Conservation (phyloP, 1,140 invertebrate genomes). For the Palaemon carinicauda region DNA sequence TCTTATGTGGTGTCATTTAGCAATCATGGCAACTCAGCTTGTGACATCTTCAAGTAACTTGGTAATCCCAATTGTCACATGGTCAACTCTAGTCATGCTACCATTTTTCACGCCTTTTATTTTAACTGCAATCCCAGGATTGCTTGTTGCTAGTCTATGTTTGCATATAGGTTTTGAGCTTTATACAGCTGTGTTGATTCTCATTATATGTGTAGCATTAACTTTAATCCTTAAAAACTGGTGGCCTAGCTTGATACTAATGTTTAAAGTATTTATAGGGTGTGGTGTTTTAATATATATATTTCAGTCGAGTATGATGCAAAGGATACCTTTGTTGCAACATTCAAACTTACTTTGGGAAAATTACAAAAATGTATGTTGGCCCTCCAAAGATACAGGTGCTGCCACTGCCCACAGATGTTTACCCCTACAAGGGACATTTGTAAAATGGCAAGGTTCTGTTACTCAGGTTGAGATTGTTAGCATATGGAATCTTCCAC, state of each 20-base stretch:
- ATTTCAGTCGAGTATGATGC: neutral
- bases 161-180: neutral
- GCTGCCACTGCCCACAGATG: conserved; percentile 32
- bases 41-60: neutral
- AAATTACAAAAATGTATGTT: conserved; percentile 46
- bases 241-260: conserved; percentile 20
- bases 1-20: conserved; percentile 29
- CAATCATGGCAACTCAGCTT: neutral
- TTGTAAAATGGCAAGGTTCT: conserved; percentile 43
- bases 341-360: conserved; percentile 36
- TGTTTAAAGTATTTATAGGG: conserved; percentile 6
- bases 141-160: conserved; percentile 2
- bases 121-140: neutral
- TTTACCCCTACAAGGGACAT: conserved; percentile 27
- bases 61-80: conserved; percentile 11
- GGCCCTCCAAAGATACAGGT: conserved; percentile 19
- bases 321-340: neutral
- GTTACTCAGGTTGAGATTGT: conserved; percentile 26
- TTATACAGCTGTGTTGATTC: neutral
- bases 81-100: conserved; percentile 11
- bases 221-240: neutral
- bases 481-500: conserved; percentile 20
- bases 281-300: neutral
- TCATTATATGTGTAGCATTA: neutral
- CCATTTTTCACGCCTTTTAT: neutral